These are phyloP conservation scores for Malurus elegans DNA, from an alignment of 2,113 vertebrate genomes.

Conservation along the genomic window DNA sequence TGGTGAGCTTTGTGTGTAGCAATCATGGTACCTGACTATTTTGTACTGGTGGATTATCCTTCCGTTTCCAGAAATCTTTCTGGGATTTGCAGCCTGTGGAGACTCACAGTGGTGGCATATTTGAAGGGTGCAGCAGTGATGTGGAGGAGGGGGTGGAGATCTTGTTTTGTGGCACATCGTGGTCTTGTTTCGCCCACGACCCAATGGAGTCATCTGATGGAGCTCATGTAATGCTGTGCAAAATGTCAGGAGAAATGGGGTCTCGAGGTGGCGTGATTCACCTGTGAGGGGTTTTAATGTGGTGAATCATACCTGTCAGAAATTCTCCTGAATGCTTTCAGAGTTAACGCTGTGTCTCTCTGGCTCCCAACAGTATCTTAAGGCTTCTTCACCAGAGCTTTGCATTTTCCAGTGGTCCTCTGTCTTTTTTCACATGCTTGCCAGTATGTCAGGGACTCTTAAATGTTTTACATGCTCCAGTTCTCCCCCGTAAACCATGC, in stretches of 20 bases:
- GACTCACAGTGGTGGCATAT: neutral
- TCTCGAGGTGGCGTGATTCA: constrained; percentile 59
- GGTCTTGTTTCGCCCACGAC: constrained; percentile 37
- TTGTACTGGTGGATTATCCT: neutral
- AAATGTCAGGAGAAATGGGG: constrained; percentile 53
- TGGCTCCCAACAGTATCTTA: neutral
- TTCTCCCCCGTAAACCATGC: neutral
- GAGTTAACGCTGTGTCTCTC: neutral
- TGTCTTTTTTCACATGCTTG: neutral
- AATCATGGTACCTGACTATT: neutral
- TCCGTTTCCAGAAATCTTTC: neutral
- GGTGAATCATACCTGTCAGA: constrained; percentile 48
- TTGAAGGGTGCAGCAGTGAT: neutral
- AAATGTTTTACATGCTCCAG: neutral
- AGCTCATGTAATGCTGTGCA: neutral
- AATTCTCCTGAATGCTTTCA: neutral
- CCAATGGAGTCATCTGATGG: neutral
- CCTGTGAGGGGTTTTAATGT: constrained; percentile 27
- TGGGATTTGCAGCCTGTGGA: neutral
- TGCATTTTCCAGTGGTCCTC: neutral
- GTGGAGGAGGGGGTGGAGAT: neutral
- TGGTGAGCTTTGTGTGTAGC: neutral
- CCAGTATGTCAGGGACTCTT: neutral
- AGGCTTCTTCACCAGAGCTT: neutral
- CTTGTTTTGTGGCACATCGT: neutral